Conservation (phyloP, 2,113 vertebrate genomes). For the Marcusenius ussheri region DNA sequence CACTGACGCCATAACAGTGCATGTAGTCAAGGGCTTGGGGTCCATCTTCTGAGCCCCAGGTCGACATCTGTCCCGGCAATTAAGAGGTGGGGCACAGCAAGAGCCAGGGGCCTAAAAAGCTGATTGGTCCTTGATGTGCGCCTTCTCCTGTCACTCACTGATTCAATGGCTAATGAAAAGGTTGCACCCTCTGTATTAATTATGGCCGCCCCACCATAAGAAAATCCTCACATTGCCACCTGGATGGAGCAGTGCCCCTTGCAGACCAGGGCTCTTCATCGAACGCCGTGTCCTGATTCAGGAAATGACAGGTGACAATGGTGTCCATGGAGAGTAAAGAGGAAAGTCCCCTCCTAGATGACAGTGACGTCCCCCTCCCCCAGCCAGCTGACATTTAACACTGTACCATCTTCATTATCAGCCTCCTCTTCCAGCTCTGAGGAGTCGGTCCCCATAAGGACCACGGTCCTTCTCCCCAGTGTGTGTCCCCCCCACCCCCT, state of each 20-base stretch:
- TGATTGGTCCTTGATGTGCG: too few relatives aligned
- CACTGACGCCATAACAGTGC: not conserved
- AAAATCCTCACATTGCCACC: not conserved
- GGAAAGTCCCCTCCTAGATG: not conserved
- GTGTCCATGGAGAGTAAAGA: not conserved
- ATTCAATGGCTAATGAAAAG: too few relatives aligned
- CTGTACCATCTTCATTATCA: not conserved
- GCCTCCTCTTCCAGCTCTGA: not conserved
- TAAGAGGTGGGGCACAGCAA: not conserved
- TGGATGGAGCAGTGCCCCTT: not conserved
- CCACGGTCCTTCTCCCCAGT: not conserved
- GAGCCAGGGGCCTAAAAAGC: not conserved
- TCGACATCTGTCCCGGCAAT: not conserved
- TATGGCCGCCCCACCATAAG: not conserved
- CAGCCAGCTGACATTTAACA: not conserved
- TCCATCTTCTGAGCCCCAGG: not conserved
- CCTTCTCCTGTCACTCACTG: too few relatives aligned
- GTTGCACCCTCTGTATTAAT: not conserved
- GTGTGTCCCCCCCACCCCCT: not conserved
- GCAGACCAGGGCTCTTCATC: not conserved
- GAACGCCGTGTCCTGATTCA: not conserved
- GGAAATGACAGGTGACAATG: not conserved
- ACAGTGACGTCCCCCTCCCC: not conserved
- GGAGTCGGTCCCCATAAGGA: not conserved
- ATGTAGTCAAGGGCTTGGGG: not conserved